Evolutionary conservation across 2,797 vertebrate genomes (phyloP), one percentile per base, ranked within the genome.

Genomic region (Enteromius anoplus): DNA sequence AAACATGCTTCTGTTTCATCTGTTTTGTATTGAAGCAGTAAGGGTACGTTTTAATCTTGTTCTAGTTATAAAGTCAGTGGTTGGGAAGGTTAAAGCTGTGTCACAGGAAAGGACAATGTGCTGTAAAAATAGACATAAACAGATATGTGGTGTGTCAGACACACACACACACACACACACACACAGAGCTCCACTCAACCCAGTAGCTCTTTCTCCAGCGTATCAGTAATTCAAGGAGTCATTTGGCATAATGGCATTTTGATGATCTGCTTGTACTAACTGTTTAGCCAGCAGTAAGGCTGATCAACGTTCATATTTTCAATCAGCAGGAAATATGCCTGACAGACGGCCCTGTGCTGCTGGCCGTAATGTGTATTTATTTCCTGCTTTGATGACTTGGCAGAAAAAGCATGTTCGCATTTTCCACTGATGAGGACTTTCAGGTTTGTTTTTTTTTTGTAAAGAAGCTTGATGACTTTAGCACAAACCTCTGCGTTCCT

Each of bases 311-410:
- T 66, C 72, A 65, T 85, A 65, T 78, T 71, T 66, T 75, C 72
- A 70, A 64, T 68, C 49, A 40, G 37, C 64, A 78, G 47, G 71
- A 80, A 76, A 79, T 83, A 60, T 84, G 66, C 42, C 85, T 82
- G 78, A 82, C 79, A 84, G 83, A 75, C 62, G 72, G 81, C 55
- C 47, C 29, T 75, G 71, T 49, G 21, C 8, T 65, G 42, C 19
- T 58, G 55, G 81, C 45, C 26, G 76, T 79, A 80, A 84, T 42
- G 75, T 85, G 70, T 68, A 71, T 85, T 86, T 69, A 86, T 87
- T 72, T 34, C 34, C 53, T n/a, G 75, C 69, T 75, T 77, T 89
- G 86, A 88, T 88, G 84, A 89, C 88, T 85, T 86, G 84, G 85
- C 84, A 87, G 84, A 78, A 84, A 73, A 78, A 83, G 69, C 53